Evolutionary conservation across 1,140 invertebrate genomes (phyloP), one percentile per base, ranked within the genome.

Genomic region (Drosophila rhopaloa): DNA sequence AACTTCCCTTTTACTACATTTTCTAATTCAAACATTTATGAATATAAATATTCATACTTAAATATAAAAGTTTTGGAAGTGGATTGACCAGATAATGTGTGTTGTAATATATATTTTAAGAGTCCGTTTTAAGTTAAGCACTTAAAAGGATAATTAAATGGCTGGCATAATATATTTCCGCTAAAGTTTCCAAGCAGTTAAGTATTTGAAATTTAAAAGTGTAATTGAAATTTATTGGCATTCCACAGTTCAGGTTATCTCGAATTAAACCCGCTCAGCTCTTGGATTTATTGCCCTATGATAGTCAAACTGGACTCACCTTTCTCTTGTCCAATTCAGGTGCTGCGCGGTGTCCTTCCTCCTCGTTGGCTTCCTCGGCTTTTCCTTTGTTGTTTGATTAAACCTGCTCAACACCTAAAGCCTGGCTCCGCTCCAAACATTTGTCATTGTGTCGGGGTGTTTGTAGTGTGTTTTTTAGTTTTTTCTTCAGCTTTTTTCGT

Each of bases 341-440:
- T 27, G 65, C 24, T 67, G 16, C 27, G 27, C n/a, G 61, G 7
- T 41, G 62, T 70, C 32, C 48, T 56, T 56, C 29, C 60, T 58
- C 11, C 40, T 40, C n/a, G 47, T 2, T 51, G 43, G 19, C 29
- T 37, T 24, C 19, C 54, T 47, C 38, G 29, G 16, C 37, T 43
- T 56, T 43, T 40, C 32, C 29, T 29, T 56, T 56, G 38, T 66
- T 72, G 60, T 72, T 72, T 66, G 50, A 53, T 65, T 73, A 66
- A 58, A 79, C 53, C 70, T 67, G 66, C 62, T 61, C 62, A 65
- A 57, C 75, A 65, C 50, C 72, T 81, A 85, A 73, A 72, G 74
- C 54, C 72, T 67, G 77, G 58, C 55, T 76, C 43, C 43, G 47
- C 57, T 73, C 41, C 63, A 71, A 76, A 67, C 53, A 66, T 84